Evolutionary conservation across 2,888 invertebrate genomes (phyloP).

Genomic region (Phyllotreta striolata): DNA sequence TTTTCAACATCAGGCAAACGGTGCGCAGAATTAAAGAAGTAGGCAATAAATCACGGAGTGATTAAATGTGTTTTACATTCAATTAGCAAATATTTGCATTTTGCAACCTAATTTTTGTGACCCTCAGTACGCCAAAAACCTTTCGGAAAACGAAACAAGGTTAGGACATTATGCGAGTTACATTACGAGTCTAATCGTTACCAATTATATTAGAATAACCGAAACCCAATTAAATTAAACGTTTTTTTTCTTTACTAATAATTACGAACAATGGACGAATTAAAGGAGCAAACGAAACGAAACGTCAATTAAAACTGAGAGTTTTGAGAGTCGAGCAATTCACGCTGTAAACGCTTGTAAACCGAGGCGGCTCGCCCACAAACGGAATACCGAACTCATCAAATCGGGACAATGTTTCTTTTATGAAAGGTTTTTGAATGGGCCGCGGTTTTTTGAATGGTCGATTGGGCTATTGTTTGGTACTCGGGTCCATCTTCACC

Average conservation of each 20-base stretch:
- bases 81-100: no score
- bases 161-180: neutral
- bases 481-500: constrained; percentile 42
- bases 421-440: constrained; percentile 41
- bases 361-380: constrained; percentile 34
- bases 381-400: constrained; percentile 42
- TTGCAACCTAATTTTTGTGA: no score
- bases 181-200: neutral
- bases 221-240: neutral
- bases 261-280: constrained; percentile 21
- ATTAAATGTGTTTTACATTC: no score
- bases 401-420: constrained; percentile 43
- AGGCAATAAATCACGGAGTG: no score
- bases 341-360: constrained; percentile 22
- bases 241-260: no score
- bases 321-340: constrained; percentile 20
- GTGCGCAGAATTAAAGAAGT: no score
- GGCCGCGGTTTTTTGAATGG: constrained; percentile 36
- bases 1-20: no score
- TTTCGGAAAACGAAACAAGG: neutral
- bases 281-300: constrained; percentile 25
- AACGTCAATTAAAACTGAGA: constrained; percentile 33
- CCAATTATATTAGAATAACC: neutral
- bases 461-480: constrained; percentile 48
- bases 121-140: neutral